Conservation (phyloP, 2,113 vertebrate genomes). For the Plestiodon gilberti region DNA sequence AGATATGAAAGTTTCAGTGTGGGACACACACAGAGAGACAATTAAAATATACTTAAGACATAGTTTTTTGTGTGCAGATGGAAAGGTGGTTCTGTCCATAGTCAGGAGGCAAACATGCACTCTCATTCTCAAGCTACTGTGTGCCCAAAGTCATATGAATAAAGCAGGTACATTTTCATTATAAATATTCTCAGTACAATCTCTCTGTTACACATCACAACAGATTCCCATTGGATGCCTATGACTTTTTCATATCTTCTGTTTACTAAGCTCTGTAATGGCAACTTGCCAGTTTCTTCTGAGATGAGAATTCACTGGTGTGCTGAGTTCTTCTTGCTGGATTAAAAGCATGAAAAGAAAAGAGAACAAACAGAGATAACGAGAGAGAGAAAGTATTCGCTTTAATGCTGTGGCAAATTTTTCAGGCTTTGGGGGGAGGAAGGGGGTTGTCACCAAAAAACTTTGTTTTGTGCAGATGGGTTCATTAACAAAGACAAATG, state of each 20-base stretch:
- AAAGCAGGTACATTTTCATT: not conserved
- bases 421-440: not conserved
- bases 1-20: conserved; percentile 31
- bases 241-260: conserved; percentile 12
- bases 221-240: not conserved
- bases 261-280: not conserved
- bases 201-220: not conserved
- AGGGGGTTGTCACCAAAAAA: not conserved
- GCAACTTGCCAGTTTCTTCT: conserved; percentile 18
- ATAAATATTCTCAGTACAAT: conserved; percentile 16
- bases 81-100: not conserved
- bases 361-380: not conserved
- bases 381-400: not conserved
- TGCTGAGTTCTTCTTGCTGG: not conserved
- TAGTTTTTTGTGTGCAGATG: not conserved
- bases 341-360: not conserved
- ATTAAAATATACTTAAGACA: conserved; percentile 23
- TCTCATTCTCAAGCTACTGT: not conserved
- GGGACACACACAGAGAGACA: conserved; percentile 9
- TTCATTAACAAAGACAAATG: not conserved
- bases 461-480: not conserved
- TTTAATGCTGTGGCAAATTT: not conserved
- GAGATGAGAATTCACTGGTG: not conserved
- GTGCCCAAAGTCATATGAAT: not conserved
- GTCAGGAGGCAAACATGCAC: not conserved